Percentiles rank a stretch among this genome's conserved stretches.
Evolutionary conservation across 2,113 vertebrate species (phyloP).

Genomic region (Lampris megalopsis): DNA sequence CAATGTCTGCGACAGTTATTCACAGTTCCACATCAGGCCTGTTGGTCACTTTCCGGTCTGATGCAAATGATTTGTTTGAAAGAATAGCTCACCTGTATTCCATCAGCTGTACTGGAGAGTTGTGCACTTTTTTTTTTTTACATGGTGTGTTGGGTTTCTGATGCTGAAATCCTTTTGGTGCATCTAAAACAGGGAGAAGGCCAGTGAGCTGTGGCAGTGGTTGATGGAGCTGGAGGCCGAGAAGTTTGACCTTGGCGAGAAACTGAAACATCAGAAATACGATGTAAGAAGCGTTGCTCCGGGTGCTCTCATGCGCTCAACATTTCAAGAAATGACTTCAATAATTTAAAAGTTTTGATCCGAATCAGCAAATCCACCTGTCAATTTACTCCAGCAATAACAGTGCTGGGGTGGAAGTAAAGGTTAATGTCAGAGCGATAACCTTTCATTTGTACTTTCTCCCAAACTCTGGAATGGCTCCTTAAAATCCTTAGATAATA

Average conservation of each 20-base stretch:
- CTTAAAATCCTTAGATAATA: too few species aligned
- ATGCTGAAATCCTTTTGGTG: neutral
- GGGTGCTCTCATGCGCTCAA: neutral
- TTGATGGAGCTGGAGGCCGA: constrained; percentile 90
- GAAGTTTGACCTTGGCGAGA: constrained; percentile 92
- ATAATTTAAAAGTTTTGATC: neutral
- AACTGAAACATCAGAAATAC: constrained; percentile 93
- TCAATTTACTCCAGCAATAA: too few species aligned
- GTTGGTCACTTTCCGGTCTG: constrained; percentile 2
- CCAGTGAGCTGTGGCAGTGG: constrained; percentile 89
- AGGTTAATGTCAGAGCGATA: too few species aligned
- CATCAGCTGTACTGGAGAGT: neutral
- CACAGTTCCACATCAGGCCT: neutral
- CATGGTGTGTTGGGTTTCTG: constrained; percentile 16
- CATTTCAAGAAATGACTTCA: neutral
- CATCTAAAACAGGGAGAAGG: constrained; percentile 85
- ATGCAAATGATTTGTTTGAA: constrained; percentile 9
- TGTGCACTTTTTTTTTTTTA: too few species aligned
- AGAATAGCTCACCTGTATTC: neutral
- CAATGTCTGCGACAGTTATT: constrained; percentile 1
- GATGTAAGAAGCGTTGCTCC: constrained; percentile 82
- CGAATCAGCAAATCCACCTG: too few species aligned
- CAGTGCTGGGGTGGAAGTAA: too few species aligned
- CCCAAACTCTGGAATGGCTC: too few species aligned
- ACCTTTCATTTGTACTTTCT: too few species aligned